Evolutionary conservation across 2,113 vertebrate species (phyloP).

Genomic region (Phylloscopus whistleri): DNA sequence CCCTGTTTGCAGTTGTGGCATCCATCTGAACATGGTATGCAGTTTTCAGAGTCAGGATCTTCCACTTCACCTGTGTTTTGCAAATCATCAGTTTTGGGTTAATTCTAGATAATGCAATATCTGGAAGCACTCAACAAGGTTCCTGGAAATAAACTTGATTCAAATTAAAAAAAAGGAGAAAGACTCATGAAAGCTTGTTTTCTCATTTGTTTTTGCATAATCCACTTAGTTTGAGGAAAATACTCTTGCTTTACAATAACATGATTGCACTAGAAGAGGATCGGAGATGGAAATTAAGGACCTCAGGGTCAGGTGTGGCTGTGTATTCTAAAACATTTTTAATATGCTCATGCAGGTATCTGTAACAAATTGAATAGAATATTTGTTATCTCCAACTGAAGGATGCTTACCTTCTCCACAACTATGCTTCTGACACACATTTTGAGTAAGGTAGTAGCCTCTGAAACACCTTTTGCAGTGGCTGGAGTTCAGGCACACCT

Average conservation of each 20-base stretch:
- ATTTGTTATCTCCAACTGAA: neutral
- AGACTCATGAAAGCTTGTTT: neutral
- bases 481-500: slow-evolving; percentile 68
- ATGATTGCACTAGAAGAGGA: neutral
- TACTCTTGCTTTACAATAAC: neutral
- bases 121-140: neutral
- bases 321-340: neutral
- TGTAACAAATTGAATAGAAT: neutral
- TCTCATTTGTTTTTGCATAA: neutral
- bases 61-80: slow-evolving; percentile 74
- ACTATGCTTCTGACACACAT: slow-evolving; percentile 72
- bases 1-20: slow-evolving; percentile 81
- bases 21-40: slow-evolving; percentile 83
- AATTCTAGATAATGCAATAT: neutral
- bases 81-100: neutral
- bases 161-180: neutral
- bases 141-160: neutral
- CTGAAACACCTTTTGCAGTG: slow-evolving; percentile 77
- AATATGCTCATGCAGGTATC: neutral
- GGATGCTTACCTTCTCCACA: slow-evolving; percentile 79
- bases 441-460: slow-evolving; percentile 70
- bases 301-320: neutral
- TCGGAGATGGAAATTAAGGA: neutral
- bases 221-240: neutral
- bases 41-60: slow-evolving; percentile 73